Base-by-base conservation (phyloP, 92 coral and sea anemone genomes). In the Nematostella vectensis region DNA sequence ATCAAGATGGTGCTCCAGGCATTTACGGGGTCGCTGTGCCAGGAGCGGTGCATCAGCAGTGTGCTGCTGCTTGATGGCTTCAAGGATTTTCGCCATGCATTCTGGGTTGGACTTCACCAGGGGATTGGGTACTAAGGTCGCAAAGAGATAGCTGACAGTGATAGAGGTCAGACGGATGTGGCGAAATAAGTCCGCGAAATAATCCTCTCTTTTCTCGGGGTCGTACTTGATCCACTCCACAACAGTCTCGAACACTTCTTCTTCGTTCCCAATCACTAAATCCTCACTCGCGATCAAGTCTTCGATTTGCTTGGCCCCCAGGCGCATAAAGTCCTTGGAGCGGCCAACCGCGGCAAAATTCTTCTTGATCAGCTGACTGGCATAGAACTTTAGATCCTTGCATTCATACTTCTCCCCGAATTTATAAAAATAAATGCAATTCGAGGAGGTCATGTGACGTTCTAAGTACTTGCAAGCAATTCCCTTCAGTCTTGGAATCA, bases 371-470 rank as follows among this genome's bases (percentile, higher is more conserved):
- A 89, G 60, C 54, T 77, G 91, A 40, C 83, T 73, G 2, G 95
- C 79, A 39, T 77, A 74, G 13, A 55, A 56, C 43, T 77, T 71
- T 27, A 89, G 31, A 9, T 87, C 83, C 26, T 53, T 65, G 60
- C 97, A 89, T 19, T 89, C 80, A 66, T 80, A 89, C 45, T 74
- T 80, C 50, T 83, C 95, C 15, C 87, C 95, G 57, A 81, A 78
- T 16, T 72, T 57, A 55, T 70, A 83, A 60, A 59, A 68, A 17
- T 68, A 76, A 24, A 89, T 52, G 25, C 83, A 83, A 60, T 81
- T 89, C 11, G 91, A 81, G 15, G 85, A 58, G 27, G 80, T 61
- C 49, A 76, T 72, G 26, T 81, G 71, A 4, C 68, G 77, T 44
- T 85, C 89, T 29, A 85, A 48, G 55, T 77, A 75, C 31, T 75